Evolutionary conservation across 2,113 vertebrate genomes (phyloP), one percentile per base, ranked within the genome.

Genomic region (Corythaixoides concolor): DNA sequence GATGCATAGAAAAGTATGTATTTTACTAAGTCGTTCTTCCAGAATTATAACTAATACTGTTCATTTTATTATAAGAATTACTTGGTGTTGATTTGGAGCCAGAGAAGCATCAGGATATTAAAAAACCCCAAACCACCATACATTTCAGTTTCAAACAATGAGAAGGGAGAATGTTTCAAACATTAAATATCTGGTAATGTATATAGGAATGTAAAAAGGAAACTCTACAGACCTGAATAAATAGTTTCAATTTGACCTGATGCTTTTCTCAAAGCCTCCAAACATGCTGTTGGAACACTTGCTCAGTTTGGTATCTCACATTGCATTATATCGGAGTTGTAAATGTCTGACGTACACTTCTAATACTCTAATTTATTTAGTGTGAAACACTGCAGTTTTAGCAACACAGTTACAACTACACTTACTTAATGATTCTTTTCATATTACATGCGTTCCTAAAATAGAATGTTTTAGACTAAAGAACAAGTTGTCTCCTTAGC

Each of bases 301-400:
- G 56, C 41, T 91, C 67, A 14, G 16, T n/a, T 64, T 85, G 74
- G 41, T 43, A 28, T 88, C 63, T 72, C 63, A 52, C 63, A 39
- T 50, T 21, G 35, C 72, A 50, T 88, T 81, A 79, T 75, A 79
- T 41, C 27, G 8, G 35, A 56, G 62, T 45, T 87, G 55, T 59
- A 59, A 63, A 59, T 78, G 74, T 87, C 28, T 45, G 62, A 59
- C 80, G 16, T 43, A 26, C 43, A 63, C 66, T 80, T 75, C 90
- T 94, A 97, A 94, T 94, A 59, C 60, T 33, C 88, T 78, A 87
- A 87, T 90, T 95, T 93, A 91, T 96, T 96, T 94, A 89, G 74
- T 4, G 78, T 49, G 69, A 97, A 89, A 62, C 11, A 37, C 77
- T 60, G 37, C 73, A 75, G 80, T 93, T 95, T 89, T 91, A 94